Base-by-base conservation (phyloP, 2,113 vertebrate genomes). In the Mobula hypostoma region DNA sequence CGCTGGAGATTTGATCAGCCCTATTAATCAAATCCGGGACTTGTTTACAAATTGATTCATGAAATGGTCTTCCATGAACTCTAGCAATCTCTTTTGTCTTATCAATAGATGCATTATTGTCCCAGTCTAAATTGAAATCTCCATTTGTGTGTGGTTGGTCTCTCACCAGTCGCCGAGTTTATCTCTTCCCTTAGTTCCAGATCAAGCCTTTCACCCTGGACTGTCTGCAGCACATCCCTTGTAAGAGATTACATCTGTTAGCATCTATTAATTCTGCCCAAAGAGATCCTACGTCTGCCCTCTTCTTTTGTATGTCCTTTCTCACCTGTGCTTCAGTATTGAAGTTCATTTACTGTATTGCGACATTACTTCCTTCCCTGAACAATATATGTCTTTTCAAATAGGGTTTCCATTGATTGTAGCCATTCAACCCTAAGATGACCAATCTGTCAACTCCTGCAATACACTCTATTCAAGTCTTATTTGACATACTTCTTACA, bases 261-360 rank as follows among this genome's bases (percentile, higher is more conserved):
- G 7, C 48, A 63, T 61, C 83, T 87, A 61, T 61, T 87, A 63
- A 61, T 87, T 88, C 48, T 63, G 29, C 58, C 85, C 7, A 63
- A 88, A 88, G 58, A 63, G 58, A 63, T 88, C 29, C 29, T 88
- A 24, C 63, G 58, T 88, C 85, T 63, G 85, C 27, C 58, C 58
- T 88, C 61, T 63, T 58, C 58, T 88, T 88, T 88, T 88, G 58
- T 88, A 63, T n/a, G 61, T 63, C 85, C 85, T 63, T 80, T 88
- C 85, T 63, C 56, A 88, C 40, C 24, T 6, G 24, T 24, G 7
- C 24, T 56, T 87, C 40, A 27, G 21, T 87, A 87, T 14, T 87
- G 56, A 56, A 58, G 19, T 11, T 87, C n/a, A 36, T 36, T 11
- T 80, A 80, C 29, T 87, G 83, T 27, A 66, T 14, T 66, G 12